phyloP scores from a whole-genome alignment of 2,888 invertebrate species.

The Zelleria hepariella region DNA sequence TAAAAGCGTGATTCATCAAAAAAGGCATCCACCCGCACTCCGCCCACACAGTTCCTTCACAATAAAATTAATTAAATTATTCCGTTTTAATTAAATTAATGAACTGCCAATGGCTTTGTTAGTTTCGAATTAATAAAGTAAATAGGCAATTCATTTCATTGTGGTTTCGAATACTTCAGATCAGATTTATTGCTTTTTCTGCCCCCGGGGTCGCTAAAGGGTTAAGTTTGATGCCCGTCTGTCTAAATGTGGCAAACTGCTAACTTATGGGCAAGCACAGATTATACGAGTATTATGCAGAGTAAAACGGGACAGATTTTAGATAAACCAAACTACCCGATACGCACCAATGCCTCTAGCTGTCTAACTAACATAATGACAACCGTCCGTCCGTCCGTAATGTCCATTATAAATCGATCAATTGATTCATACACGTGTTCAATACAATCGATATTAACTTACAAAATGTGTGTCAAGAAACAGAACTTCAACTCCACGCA shows the following conservation, averaged over 20 bases:
- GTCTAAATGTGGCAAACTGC: too few species aligned
- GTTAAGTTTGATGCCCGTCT: too few species aligned
- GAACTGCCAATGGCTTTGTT: conserved; percentile 38
- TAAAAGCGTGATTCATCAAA: background rate
- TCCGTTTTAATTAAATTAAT: conserved; percentile 30
- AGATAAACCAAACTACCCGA: too few species aligned
- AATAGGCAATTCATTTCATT: background rate
- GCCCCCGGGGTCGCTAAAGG: too few species aligned
- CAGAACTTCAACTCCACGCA: background rate
- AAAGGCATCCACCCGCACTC: background rate
- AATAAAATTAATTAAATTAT: conserved; percentile 36
- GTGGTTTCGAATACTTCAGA: background rate
- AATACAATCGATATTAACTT: background rate
- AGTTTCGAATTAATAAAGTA: conserved; percentile 13
- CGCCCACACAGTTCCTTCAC: conserved; percentile 6
- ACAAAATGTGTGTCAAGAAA: background rate
- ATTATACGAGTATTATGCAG: too few species aligned
- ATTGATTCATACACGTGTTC: background rate
- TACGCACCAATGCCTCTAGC: background rate
- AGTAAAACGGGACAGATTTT: too few species aligned
- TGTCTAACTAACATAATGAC: background rate
- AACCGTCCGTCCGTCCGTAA: background rate
- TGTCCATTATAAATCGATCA: background rate
- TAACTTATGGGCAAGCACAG: too few species aligned
- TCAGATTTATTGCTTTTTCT: too few species aligned